Conservation (phyloP, 2,113 vertebrate genomes). For the Machaerirhynchus nigripectus region DNA sequence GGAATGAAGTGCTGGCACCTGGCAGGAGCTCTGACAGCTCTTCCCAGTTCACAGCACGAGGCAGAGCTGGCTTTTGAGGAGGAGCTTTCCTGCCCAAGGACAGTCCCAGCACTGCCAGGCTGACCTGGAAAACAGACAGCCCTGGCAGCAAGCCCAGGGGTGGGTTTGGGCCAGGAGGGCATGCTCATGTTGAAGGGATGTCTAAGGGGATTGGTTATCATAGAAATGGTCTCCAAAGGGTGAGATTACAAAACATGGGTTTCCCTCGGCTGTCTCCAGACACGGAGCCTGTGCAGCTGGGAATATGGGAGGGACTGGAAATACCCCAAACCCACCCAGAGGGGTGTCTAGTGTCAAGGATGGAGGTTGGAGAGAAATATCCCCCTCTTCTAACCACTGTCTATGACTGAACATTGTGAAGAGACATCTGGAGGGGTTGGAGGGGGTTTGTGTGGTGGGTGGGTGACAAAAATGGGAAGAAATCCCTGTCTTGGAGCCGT, state of each 20-base stretch:
- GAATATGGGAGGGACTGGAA: background rate
- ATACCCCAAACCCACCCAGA: background rate
- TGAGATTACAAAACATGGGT: background rate
- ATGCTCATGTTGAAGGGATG: fast-evolving
- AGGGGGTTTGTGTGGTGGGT: background rate
- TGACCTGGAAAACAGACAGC: fast-evolving
- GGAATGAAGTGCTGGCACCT: background rate
- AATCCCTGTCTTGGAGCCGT: background rate
- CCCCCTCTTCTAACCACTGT: background rate
- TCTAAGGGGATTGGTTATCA: background rate
- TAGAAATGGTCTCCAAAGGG: background rate
- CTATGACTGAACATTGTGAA: background rate
- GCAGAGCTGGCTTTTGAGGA: background rate
- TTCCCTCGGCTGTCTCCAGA: background rate
- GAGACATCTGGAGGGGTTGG: fast-evolving
- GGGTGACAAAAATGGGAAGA: background rate
- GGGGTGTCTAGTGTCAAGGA: background rate
- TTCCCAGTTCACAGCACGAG: background rate
- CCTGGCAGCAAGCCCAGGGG: background rate
- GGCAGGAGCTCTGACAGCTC: background rate
- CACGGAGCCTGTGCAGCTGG: background rate
- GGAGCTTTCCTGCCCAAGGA: fast-evolving
- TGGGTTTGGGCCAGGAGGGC: background rate
- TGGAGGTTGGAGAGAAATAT: background rate
- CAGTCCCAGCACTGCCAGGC: background rate